Base-by-base conservation (phyloP, 1,140 invertebrate genomes). In the Drosophila trapezifrons region DNA sequence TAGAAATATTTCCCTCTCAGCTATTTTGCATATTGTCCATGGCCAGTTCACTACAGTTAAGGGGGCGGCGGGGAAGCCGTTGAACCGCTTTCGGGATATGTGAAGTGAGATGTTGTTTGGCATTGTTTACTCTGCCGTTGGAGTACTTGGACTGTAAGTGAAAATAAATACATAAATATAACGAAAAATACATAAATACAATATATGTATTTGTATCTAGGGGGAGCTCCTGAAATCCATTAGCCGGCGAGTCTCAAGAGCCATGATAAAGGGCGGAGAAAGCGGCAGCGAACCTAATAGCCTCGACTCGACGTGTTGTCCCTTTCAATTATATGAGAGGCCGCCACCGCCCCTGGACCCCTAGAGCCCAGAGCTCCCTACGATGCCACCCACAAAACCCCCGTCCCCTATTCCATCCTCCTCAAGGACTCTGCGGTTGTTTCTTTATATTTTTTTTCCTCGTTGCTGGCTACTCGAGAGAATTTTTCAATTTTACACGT, bases 401-500 rank as follows among this genome's bases (percentile, higher is more conserved):
- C 13, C 67, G 13, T 22, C 10, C 13, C 27, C 38, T 9, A n/a
- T 17, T 22, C 25, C 17, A 17, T 18, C 43, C 37, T 25, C 29
- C 27, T 47, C 69, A 58, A 72, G 69, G 69, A 72, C 66, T 49
- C 66, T 72, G 69, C 69, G 69, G 69, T 72, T 72, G 52, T 67
- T 58, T 52, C 62, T 73, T 20, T 47, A 47, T 37, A 54, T 51
- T 60, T 45, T 20, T 72, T 51, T 43, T 64, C 40, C 59, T 60
- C 49, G 13, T 64, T 35, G 52, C 74, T 47, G 81, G 81, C 75
- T 63, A 71, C 82, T 81, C 52, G 76, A 40, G 67, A 80, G 77
- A 63, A 89, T 87, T 87, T 89, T 89, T 89, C 84, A 89, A 89
- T 89, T 89, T 89, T 84, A 89, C 84, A 89, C 85, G 84, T 90